These are phyloP conservation scores for Lepas anatifera DNA, from an alignment of 2,888 invertebrate genomes.

Conservation along the genomic window DNA sequence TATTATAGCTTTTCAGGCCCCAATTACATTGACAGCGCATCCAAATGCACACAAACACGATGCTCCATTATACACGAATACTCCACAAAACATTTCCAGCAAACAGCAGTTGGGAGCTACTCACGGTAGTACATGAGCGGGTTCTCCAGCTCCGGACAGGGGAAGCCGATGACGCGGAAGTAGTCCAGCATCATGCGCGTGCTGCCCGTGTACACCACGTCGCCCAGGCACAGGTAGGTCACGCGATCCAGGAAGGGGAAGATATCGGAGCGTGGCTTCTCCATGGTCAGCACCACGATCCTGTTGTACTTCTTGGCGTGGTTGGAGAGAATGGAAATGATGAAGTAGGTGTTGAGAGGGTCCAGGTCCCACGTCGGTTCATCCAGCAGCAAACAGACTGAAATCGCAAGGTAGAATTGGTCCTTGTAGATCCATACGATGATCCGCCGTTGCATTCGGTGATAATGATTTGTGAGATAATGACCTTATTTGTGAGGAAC, in stretches of 20 bases:
- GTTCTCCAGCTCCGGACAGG: constrained; percentile 92
- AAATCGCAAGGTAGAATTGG: too few species aligned
- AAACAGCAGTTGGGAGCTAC: constrained; percentile 36
- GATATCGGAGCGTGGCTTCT: constrained; percentile 86
- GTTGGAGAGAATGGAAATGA: constrained; percentile 85
- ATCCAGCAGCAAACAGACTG: constrained; percentile 74
- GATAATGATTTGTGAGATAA: too few species aligned
- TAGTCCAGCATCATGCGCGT: constrained; percentile 87
- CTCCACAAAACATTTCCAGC: too few species aligned
- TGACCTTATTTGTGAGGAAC: too few species aligned
- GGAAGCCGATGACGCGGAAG: constrained; percentile 88
- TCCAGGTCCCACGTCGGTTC: constrained; percentile 92
- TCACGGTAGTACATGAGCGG: constrained; percentile 95
- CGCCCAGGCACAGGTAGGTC: constrained; percentile 76
- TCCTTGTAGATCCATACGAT: too few species aligned
- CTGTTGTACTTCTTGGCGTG: constrained; percentile 75
- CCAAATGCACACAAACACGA: too few species aligned
- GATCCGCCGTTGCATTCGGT: too few species aligned
- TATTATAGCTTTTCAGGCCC: too few species aligned
- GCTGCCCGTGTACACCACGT: constrained; percentile 82
- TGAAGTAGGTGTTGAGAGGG: constrained; percentile 85
- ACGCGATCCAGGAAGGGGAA: constrained; percentile 85
- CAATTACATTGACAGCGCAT: too few species aligned
- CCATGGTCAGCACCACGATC: constrained; percentile 80
- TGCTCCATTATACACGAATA: too few species aligned